Evolutionary conservation across 2,888 invertebrate genomes (phyloP).

Genomic region (Hecatera dysodea): DNA sequence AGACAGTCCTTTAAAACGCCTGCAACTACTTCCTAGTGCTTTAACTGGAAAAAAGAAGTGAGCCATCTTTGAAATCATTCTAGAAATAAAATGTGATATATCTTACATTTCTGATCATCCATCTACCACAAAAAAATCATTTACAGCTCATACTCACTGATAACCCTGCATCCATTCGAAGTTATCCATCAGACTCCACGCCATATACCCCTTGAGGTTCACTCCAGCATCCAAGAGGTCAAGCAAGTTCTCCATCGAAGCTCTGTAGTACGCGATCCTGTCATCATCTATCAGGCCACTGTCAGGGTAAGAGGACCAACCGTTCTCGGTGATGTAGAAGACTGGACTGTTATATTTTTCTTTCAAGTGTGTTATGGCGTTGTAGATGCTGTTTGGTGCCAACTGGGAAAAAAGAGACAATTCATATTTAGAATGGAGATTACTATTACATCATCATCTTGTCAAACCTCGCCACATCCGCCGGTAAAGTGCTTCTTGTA

Average conservation of each 20-base stretch:
- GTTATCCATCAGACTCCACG: constrained; percentile 93
- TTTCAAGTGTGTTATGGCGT: constrained; percentile 87
- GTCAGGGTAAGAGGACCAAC: constrained; percentile 83
- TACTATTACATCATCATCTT: neutral
- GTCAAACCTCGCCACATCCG: no score
- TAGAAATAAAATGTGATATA: no score
- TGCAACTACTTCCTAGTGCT: no score
- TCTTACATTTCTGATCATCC: no score
- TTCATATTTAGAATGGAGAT: neutral
- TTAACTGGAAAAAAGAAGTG: no score
- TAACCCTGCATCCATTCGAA: constrained; percentile 92
- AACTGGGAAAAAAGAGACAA: constrained; percentile 72
- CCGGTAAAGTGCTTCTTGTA: no score
- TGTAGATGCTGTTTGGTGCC: constrained; percentile 91
- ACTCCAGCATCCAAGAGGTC: constrained; percentile 83
- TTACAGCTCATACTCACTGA: constrained; percentile 11
- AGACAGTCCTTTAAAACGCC: no score
- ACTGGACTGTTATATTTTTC: constrained; percentile 87
- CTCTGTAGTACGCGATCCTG: constrained; percentile 84
- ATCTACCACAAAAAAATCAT: no score
- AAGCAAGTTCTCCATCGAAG: constrained; percentile 83
- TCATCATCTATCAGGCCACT: constrained; percentile 82
- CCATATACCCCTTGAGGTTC: constrained; percentile 88
- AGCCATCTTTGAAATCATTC: no score
- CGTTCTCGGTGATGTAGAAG: constrained; percentile 92